Evolutionary conservation across 2,797 vertebrate genomes (phyloP).

Genomic region (Pangasius krempfi): DNA sequence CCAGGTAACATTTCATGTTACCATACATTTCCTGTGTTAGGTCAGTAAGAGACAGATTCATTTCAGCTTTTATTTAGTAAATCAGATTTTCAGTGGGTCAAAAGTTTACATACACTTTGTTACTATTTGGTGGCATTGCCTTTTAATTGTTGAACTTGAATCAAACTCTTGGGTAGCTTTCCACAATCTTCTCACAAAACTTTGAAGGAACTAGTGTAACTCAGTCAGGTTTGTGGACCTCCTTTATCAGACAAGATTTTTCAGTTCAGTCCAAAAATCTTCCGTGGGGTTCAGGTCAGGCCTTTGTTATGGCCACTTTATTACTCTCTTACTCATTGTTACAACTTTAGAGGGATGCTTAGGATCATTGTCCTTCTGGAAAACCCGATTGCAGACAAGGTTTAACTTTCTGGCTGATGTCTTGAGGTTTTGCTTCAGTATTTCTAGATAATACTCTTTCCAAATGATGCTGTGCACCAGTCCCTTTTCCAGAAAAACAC

Average conservation of each 20-base stretch:
- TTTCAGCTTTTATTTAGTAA: not conserved
- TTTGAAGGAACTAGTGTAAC: not conserved
- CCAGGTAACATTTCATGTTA: not conserved
- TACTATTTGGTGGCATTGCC: not conserved
- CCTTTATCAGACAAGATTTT: too few relatives aligned
- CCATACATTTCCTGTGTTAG: not conserved
- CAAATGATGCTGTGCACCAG: not conserved
- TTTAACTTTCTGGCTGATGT: not conserved
- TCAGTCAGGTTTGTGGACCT: not conserved
- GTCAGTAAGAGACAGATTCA: not conserved
- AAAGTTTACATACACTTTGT: not conserved
- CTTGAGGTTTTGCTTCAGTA: not conserved
- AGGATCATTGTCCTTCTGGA: not conserved
- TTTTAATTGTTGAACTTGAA: not conserved
- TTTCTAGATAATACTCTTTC: not conserved
- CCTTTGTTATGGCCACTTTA: not conserved
- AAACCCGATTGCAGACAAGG: not conserved
- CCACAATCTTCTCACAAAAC: not conserved
- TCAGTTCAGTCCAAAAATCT: not conserved
- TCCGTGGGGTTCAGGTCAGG: not conserved
- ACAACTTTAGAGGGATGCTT: not conserved
- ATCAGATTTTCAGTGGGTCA: not conserved
- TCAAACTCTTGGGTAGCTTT: not conserved
- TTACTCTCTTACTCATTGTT: not conserved
- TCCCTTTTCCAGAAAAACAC: not conserved